Conservation (phyloP, 2,888 invertebrate species). For the Macrosiphum euphorbiae region DNA sequence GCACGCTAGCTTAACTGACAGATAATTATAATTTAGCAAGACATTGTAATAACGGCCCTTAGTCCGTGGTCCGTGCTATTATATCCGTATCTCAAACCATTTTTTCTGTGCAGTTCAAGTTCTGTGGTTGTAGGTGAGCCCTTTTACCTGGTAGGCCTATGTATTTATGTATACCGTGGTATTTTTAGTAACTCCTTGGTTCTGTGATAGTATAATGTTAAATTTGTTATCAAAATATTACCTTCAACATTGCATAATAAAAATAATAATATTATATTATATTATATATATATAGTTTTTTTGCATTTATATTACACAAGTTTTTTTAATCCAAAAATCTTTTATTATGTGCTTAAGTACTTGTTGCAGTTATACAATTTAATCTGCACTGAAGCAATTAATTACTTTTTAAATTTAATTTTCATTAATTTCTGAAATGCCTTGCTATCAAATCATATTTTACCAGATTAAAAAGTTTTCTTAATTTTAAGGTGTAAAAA, state of each 20-base stretch:
- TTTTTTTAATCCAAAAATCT: neutral
- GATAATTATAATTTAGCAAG: too few relatives aligned
- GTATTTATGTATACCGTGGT: neutral
- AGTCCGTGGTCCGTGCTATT: too few relatives aligned
- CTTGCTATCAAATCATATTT: conserved; percentile 2
- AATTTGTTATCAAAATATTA: conserved; percentile 13
- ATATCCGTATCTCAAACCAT: too few relatives aligned
- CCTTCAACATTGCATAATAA: neutral
- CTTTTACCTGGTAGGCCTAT: too few relatives aligned
- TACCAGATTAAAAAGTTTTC: neutral
- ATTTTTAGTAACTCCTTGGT: neutral
- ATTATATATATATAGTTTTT: neutral
- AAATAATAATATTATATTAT: neutral
- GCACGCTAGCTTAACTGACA: too few relatives aligned
- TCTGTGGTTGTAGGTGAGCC: too few relatives aligned
- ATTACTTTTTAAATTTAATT: neutral
- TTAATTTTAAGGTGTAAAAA: neutral
- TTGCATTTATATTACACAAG: neutral
- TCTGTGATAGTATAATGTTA: neutral
- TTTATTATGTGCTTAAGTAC: neutral
- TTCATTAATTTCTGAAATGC: neutral
- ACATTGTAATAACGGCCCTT: too few relatives aligned
- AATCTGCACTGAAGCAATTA: neutral
- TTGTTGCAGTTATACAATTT: neutral
- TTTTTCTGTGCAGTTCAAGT: too few relatives aligned